Conservation (phyloP, 2,888 invertebrate genomes). For the Cacoxenus indagator region DNA sequence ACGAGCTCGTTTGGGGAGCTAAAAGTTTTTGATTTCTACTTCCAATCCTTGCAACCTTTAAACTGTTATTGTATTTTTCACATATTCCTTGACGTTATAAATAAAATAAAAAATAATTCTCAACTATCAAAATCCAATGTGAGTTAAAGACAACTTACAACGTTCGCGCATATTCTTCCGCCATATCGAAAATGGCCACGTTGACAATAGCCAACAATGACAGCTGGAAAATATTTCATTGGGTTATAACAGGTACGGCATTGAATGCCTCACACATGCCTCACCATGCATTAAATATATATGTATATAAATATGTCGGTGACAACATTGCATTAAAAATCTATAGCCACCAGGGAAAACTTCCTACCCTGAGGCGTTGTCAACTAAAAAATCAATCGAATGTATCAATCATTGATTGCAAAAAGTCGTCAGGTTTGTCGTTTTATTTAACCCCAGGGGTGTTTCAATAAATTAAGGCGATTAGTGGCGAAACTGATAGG, state of each 20-base stretch:
- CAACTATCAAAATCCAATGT: background rate
- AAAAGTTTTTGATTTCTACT: background rate
- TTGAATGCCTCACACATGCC: background rate
- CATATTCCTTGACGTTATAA: background rate
- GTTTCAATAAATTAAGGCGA: no score
- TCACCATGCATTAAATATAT: no score
- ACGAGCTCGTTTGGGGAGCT: background rate
- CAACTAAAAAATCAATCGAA: conserved; percentile 39
- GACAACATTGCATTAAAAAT: conserved; percentile 4
- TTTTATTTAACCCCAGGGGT: no score
- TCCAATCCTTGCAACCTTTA: conserved; percentile 12
- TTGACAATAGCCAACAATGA: background rate
- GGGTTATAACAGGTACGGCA: background rate
- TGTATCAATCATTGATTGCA: conserved; percentile 24
- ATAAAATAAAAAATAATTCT: background rate
- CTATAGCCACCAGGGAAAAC: conserved; percentile 2
- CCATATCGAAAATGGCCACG: background rate
- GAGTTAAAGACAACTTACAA: background rate
- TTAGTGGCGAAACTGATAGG: no score
- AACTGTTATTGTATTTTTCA: background rate
- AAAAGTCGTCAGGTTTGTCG: background rate
- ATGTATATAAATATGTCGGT: background rate
- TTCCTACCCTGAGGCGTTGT: background rate
- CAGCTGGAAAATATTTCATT: conserved; percentile 12
- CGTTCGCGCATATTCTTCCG: background rate